A percentile compares a stretch with the other conserved stretches of the same genome.
phyloP scores from a whole-genome alignment of 2,797 vertebrate genomes.

The Schizopygopsis pylzovi region DNA sequence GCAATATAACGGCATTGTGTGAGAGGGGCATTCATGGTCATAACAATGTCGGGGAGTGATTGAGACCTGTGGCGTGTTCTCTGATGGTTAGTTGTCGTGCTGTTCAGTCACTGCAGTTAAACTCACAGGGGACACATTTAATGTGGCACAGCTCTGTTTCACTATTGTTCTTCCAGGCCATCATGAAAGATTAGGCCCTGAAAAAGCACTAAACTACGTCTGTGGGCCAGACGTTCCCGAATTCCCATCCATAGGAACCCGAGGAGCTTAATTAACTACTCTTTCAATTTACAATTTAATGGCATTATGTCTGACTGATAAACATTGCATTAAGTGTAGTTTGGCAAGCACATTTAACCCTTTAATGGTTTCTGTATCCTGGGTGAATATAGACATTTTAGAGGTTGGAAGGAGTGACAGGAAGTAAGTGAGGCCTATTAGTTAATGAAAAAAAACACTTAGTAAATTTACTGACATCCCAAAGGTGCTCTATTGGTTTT shows the following conservation, averaged over 20 bases:
- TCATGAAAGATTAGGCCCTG: constrained; percentile 78
- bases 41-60: constrained; percentile 73
- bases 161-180: constrained; percentile 73
- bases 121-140: constrained; percentile 79
- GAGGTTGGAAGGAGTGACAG: background rate
- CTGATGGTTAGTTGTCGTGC: constrained; percentile 60
- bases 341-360: constrained; percentile 1
- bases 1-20: constrained; percentile 73
- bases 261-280: constrained; percentile 36
- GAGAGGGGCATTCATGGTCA: constrained; percentile 67
- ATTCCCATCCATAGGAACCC: constrained; percentile 44
- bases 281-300: constrained; percentile 34
- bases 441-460: background rate
- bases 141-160: constrained; percentile 73
- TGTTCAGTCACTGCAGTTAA: constrained; percentile 72
- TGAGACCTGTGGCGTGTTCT: constrained; percentile 61
- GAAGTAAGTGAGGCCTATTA: background rate
- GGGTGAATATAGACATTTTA: background rate
- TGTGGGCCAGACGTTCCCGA: constrained; percentile 60
- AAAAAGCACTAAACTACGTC: constrained; percentile 72
- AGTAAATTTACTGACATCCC: background rate
- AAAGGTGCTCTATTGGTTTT: too few relatives aligned
- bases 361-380: constrained; percentile 6
- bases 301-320: constrained; percentile 33
- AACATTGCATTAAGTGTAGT: constrained; percentile 31